Evolutionary conservation across 2,797 vertebrate genomes (phyloP), one percentile per base, ranked within the genome.

Genomic region (Poeciliopsis gracilis): DNA sequence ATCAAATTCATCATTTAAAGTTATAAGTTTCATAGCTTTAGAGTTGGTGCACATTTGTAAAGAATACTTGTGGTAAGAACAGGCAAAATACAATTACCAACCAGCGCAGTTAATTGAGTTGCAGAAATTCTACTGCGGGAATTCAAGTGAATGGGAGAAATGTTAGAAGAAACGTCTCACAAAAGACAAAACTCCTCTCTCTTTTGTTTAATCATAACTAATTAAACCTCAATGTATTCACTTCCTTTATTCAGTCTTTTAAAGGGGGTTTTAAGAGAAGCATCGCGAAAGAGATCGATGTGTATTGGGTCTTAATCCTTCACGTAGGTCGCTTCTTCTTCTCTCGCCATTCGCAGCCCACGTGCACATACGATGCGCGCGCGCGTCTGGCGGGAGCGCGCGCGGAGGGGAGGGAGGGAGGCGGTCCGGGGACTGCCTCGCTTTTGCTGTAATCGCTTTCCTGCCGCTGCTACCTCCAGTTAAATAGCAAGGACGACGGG

Each of bases 351-450:
- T 82, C 9, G 86, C 87, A 76, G 86, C 77, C 67, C 79, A 55
- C 84, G 80, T 87, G 95, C 88, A 92, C 93, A 53, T 25, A 91
- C 88, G 94, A 85, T 5, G 85, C 91, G 88, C 5, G 88, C 79
- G 91, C 89, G 89, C 84, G 85, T 90, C 46, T 9, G 10, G 1
- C 87, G 90, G 86, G 93, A 90, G 92, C 95, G 95, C 95, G 96
- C 96, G 72, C 70, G 94, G 95, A 38, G 0, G 36, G 36, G 36
- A 38, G 36, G 36, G 36, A 95, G 96, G 38, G 38, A 95, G 96
- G 96, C 95, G 96, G 96, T 95, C 93, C 94, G 91, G 94, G n/a
- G 84, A 82, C 92, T 93, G 94, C 92, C 84, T 94, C 90, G 51
- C 89, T 93, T 28, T 92, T 72, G 92, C 91, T 91, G 91, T 94